Evolutionary conservation across 2,888 invertebrate species (phyloP), one percentile per base, ranked within the genome.

Genomic region (Megaustenia siamemsis): DNA sequence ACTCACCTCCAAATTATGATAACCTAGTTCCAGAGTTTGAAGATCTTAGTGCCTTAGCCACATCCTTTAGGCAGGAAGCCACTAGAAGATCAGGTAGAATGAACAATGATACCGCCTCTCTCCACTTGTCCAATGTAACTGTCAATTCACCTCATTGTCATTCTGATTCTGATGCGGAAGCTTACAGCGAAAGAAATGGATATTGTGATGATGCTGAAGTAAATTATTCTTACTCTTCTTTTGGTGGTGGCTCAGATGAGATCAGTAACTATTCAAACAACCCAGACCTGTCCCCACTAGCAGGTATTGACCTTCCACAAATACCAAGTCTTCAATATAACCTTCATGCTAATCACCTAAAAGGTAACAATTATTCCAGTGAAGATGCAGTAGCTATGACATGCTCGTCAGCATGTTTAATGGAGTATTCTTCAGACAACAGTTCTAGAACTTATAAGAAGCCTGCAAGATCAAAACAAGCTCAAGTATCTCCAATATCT

Each of bases 1-100:
- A 87, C 71, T 90, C 86, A 85, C 91, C 91, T 0, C 91, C 91
- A 28, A 63, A 83, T 49, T 91, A 91, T 84, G 90, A 89, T 75
- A 86, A 87, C 28, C 35, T 87, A 53, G 63, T 85, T 40, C 21
- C 84, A 28, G 53, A 84, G 8, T 69, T 63, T 56, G 85, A 85
- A 49, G 82, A 85, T 78, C 71, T 43, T 32, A 53, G 60, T 32
- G 6, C 21, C 28, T n/a, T 49, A 49, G 35, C 45, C 28, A 4
- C 43, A 21, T 45, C 68, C 21, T 28, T 28, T 18, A 56, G 73
- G 32, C 18, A 35, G 0, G 28, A 45, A 38, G 3, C 35, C 15
- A 12, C 38, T 0, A 10, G 15, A 21, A 53, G 38, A 10, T 15
- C 24, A 40, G 32, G 10, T 12, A 38, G 69, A 49, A 38, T 32